A percentile compares a stretch with the other conserved stretches of the same genome.
Evolutionary conservation across 1,140 invertebrate genomes (phyloP).

Genomic region (Drosophila sechellia): DNA sequence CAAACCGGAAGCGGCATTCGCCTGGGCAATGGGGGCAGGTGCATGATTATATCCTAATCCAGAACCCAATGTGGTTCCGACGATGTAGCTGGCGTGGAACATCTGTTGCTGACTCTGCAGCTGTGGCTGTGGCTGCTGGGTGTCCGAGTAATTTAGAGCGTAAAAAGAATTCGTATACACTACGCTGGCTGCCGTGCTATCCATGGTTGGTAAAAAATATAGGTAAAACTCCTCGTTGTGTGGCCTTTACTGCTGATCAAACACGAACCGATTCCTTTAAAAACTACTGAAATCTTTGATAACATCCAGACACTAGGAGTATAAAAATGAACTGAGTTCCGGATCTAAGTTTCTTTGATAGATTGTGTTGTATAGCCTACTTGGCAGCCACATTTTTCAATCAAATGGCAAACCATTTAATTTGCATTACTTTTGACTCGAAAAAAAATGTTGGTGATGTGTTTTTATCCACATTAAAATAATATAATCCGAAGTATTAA

Average conservation of each 20-base stretch:
- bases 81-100: constrained; percentile 45
- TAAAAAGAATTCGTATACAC: constrained; percentile 52
- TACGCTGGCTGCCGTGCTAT: constrained; percentile 45
- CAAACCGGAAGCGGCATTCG: not conserved
- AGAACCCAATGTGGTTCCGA: not conserved
- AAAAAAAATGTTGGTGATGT: not conserved
- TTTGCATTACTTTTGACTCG: not conserved
- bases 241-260: constrained; percentile 37
- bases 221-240: constrained; percentile 26
- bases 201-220: constrained; percentile 54
- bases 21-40: not conserved
- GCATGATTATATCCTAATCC: not conserved
- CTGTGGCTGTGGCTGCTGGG: constrained; percentile 11
- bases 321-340: constrained; percentile 21
- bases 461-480: too few relatives aligned
- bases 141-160: constrained; percentile 46
- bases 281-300: constrained; percentile 62
- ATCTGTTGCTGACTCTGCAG: constrained; percentile 31
- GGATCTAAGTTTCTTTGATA: not conserved
- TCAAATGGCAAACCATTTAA: not conserved
- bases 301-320: constrained; percentile 6
- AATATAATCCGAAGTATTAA: not conserved
- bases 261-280: constrained; percentile 72
- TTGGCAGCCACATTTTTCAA: not conserved
- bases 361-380: constrained; percentile 1